phyloP scores from a whole-genome alignment of 2,888 invertebrate genomes.

The Deilephila porcellus region DNA sequence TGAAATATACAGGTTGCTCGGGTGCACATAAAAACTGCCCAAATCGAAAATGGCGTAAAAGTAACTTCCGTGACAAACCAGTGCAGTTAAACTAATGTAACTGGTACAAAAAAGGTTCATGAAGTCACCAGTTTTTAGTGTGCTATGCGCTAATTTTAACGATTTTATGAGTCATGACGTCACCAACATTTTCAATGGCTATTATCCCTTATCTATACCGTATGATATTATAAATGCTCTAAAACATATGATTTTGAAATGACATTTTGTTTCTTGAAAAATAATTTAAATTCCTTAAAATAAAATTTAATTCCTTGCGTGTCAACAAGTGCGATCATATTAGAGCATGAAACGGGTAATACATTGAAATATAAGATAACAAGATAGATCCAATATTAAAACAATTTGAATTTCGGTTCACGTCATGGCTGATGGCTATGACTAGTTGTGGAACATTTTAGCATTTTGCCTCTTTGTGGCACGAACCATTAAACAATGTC shows the following conservation, averaged over 20 bases:
- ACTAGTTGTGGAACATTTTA: too few relatives aligned
- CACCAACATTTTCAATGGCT: neutral
- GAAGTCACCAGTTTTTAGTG: neutral
- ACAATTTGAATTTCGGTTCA: too few relatives aligned
- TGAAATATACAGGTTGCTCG: neutral
- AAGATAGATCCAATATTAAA: too few relatives aligned
- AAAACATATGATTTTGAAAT: neutral
- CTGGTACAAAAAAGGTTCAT: neutral
- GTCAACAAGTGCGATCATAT: too few relatives aligned
- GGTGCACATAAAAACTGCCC: neutral
- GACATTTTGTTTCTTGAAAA: too few relatives aligned
- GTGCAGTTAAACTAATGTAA: neutral
- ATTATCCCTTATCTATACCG: neutral
- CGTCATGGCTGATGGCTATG: too few relatives aligned
- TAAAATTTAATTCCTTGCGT: too few relatives aligned
- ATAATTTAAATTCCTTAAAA: too few relatives aligned
- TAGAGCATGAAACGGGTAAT: too few relatives aligned
- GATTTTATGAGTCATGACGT: neutral
- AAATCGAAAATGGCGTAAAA: neutral
- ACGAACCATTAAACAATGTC: too few relatives aligned
- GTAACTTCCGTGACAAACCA: neutral
- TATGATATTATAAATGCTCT: neutral
- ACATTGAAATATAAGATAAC: too few relatives aligned
- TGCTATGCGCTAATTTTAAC: neutral
- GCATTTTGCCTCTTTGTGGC: too few relatives aligned